Evolutionary conservation across 2,888 invertebrate genomes (phyloP).

Genomic region (Campoplex nolae): DNA sequence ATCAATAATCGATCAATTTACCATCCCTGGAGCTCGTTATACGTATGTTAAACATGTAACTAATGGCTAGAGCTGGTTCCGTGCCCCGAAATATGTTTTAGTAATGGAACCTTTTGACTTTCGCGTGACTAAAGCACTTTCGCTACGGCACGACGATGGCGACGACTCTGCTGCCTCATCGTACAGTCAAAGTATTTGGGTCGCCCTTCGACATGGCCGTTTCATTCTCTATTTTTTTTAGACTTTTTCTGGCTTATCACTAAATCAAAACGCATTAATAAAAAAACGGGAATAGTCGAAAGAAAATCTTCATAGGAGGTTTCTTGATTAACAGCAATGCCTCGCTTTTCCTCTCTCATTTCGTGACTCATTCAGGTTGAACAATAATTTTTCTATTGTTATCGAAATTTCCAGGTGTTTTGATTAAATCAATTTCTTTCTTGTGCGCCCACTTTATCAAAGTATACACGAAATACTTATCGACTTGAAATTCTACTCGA

Average conservation of each 20-base stretch:
- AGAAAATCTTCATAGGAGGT: not conserved
- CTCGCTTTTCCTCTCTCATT: not conserved
- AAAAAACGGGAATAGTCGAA: not conserved
- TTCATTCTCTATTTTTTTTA: not conserved
- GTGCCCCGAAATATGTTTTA: constrained; percentile 45
- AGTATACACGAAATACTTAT: not conserved
- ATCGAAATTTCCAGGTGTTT: not conserved
- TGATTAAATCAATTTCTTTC: not conserved
- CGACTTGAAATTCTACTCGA: not conserved
- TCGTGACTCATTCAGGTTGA: not conserved
- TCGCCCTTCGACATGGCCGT: constrained; percentile 34
- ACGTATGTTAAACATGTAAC: constrained; percentile 6
- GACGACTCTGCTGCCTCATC: constrained; percentile 38
- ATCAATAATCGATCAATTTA: constrained; percentile 59
- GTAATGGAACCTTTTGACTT: constrained; percentile 65
- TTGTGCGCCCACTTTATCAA: not conserved
- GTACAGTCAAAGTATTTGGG: constrained; percentile 58
- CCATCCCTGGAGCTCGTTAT: constrained; percentile 33
- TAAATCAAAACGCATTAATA: constrained; percentile 25
- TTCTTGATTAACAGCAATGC: not conserved
- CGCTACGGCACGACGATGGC: constrained; percentile 35
- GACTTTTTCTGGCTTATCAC: not conserved
- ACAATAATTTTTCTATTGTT: not conserved
- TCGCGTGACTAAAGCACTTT: constrained; percentile 66
- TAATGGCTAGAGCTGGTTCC: constrained; percentile 15